phyloP scores from a whole-genome alignment of 2,888 invertebrate species.

The Meiosimyza platycephala region DNA sequence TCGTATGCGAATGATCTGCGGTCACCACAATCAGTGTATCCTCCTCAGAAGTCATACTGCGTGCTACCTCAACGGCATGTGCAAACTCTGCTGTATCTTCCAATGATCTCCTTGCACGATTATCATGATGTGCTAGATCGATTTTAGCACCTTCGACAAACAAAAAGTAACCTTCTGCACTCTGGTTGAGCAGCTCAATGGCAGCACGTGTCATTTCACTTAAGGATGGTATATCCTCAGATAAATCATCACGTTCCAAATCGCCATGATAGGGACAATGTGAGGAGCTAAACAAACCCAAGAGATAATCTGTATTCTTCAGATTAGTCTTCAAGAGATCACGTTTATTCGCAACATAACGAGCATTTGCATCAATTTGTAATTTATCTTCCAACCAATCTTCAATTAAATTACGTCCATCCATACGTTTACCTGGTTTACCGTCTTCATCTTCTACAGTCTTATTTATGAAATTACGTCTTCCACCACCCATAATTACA shows the following conservation, averaged over 20 bases:
- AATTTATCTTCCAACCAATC: slow-evolving; percentile 71
- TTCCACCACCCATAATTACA: slow-evolving; percentile 68
- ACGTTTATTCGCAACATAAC: slow-evolving; percentile 58
- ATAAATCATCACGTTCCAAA: slow-evolving; percentile 64
- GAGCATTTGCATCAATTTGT: slow-evolving; percentile 52
- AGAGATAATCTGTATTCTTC: slow-evolving; percentile 69
- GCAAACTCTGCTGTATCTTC: slow-evolving; percentile 83
- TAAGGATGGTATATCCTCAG: slow-evolving; percentile 71
- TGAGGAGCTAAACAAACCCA: slow-evolving; percentile 70
- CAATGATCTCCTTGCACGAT: slow-evolving; percentile 74
- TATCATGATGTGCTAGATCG: slow-evolving; percentile 72
- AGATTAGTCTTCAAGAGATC: slow-evolving; percentile 60
- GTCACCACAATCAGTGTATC: slow-evolving; percentile 86
- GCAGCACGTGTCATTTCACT: slow-evolving; percentile 76
- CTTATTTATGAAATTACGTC: slow-evolving; percentile 55
- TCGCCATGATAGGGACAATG: slow-evolving; percentile 73
- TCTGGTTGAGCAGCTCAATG: slow-evolving; percentile 71
- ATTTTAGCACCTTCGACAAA: slow-evolving; percentile 75
- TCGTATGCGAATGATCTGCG: slow-evolving; percentile 82
- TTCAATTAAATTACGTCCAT: slow-evolving; percentile 75
- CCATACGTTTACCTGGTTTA: slow-evolving; percentile 70
- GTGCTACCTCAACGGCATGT: slow-evolving; percentile 75
- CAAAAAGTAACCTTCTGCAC: slow-evolving; percentile 75
- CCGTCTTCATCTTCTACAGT: slow-evolving; percentile 70
- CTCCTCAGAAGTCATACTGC: slow-evolving; percentile 70